Percentiles rank a stretch among this genome's conserved stretches.
These are phyloP conservation scores for Phoebastria nigripes DNA, from an alignment of 2,797 vertebrate genomes.

Conservation along the genomic window DNA sequence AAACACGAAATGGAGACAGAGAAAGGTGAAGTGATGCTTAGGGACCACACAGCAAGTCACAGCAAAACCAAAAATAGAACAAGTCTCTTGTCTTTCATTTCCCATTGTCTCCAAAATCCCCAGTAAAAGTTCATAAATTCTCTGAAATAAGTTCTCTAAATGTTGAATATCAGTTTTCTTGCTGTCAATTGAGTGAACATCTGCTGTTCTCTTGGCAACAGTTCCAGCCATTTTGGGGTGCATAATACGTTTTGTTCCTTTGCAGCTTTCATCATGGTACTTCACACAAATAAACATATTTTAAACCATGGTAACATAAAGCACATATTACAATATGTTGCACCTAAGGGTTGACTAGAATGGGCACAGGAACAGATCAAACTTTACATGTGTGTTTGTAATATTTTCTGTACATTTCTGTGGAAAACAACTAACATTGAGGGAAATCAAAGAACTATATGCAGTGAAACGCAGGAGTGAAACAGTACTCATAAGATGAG, in stretches of 20 bases:
- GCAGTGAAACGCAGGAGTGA: background rate
- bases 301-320: background rate
- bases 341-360: background rate
- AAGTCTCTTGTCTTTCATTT: background rate
- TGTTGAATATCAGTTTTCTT: conserved; percentile 5
- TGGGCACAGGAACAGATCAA: background rate
- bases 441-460: background rate
- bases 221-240: background rate
- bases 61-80: background rate
- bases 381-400: background rate
- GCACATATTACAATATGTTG: background rate
- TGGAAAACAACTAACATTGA: background rate
- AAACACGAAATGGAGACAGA: background rate
- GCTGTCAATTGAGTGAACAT: background rate
- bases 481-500: background rate
- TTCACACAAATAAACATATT: background rate
- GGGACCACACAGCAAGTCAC: background rate
- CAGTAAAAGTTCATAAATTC: background rate
- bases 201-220: conserved; percentile 41
- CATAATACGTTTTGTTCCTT: conserved; percentile 19
- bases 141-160: conserved; percentile 1
- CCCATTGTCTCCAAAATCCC: background rate
- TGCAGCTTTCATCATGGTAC: background rate
- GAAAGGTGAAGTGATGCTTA: conserved; percentile 3
- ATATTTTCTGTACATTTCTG: background rate